Evolutionary conservation across 2,797 vertebrate genomes (phyloP).

Genomic region (Podargus strigoides): DNA sequence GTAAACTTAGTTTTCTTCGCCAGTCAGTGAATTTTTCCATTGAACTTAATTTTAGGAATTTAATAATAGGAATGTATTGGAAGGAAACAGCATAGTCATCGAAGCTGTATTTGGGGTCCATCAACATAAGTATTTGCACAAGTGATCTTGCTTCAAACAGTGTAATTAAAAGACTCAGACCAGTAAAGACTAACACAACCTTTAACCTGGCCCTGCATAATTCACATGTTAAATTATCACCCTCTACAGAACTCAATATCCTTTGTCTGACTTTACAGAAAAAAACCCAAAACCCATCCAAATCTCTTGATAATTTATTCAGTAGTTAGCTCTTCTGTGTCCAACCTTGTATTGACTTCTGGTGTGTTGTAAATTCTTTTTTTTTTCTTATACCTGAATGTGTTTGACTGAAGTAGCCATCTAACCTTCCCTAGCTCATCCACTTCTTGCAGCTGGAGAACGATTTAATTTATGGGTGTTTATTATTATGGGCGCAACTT

Average conservation of each 20-base stretch:
- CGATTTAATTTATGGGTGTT: rapidly evolving
- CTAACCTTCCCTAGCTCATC: neutral
- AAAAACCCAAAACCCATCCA: neutral
- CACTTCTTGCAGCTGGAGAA: neutral
- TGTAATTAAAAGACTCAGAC: neutral
- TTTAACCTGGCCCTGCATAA: neutral
- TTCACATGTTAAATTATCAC: neutral
- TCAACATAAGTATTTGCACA: neutral
- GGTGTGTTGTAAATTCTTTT: neutral
- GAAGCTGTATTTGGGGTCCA: neutral
- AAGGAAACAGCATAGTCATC: neutral
- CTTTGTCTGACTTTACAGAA: neutral
- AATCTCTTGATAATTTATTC: neutral
- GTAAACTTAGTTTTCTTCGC: neutral
- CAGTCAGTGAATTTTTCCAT: neutral
- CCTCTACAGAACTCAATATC: neutral
- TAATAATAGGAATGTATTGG: neutral
- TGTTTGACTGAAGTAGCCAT: neutral
- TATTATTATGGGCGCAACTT: neutral
- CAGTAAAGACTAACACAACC: neutral
- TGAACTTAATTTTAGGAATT: neutral
- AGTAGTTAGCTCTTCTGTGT: neutral
- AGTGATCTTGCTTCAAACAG: neutral
- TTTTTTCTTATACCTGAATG: neutral
- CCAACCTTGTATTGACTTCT: neutral